Evolutionary conservation across 1,140 invertebrate species (phyloP), one percentile per base, ranked within the genome.

Genomic region (Maniola jurtina): DNA sequence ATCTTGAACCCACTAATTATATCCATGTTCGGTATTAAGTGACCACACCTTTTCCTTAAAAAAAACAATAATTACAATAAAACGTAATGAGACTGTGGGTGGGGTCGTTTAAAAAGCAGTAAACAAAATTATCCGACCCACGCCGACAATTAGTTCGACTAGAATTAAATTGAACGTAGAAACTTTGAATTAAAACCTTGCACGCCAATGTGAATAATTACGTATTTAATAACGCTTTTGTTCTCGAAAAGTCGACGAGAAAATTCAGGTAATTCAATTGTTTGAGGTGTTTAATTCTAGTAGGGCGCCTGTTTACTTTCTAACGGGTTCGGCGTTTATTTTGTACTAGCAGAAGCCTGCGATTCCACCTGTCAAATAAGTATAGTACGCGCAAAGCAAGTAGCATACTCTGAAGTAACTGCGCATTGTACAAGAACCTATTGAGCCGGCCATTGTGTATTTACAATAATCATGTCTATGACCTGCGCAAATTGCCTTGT

Each of bases 201-300:
- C 86, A 86, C 88, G 81, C 81, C 85, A 88, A 89, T 84, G 87
- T 88, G 86, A 87, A 90, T 90, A 90, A 90, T 90, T 90, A 89
- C 85, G 85, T 86, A 84, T 90, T 90, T 90, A 90, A 90, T 90
- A 89, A 88, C 75, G 85, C 85, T 86, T 88, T 90, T 90, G 86
- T 90, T 90, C 86, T 81, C 81, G 76, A 74, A 77, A 65, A 78
- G 70, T 72, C 75, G 81, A 85, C 79, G 83, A 88, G 88, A 82
- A 90, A 90, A 88, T 87, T 84, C 83, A 84, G 81, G 86, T 90
- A 90, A 90, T 90, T 90, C 86, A 90, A 90, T 89, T 90, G 88
- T 89, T 86, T 88, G 80, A 82, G 76, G 85, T 83, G 75, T 90
- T 90, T 88, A 89, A 90, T 85, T 87, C 75, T 77, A 84, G 63